A percentile compares a stretch with the other conserved stretches of the same genome.
phyloP scores from a whole-genome alignment of 2,888 invertebrate genomes.

The Oscheius sp. region DNA sequence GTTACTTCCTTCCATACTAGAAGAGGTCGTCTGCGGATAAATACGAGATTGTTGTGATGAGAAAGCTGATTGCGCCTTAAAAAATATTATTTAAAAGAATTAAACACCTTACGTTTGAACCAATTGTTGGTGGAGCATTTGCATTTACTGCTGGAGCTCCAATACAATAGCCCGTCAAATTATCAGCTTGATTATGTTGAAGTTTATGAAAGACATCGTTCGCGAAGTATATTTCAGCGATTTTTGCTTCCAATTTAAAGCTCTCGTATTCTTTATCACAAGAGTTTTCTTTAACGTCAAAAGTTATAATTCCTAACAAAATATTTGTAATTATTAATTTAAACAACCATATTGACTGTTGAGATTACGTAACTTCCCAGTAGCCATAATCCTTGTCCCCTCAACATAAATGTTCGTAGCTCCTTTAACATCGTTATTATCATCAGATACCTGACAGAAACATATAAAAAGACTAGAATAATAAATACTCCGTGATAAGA shows the following conservation, averaged over 20 bases:
- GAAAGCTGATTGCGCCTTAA: background rate
- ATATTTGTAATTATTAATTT: too few species aligned
- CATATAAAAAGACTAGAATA: background rate
- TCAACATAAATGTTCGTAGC: slow-evolving; percentile 5
- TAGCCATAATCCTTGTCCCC: slow-evolving; percentile 20
- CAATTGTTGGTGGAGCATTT: background rate
- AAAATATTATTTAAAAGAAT: background rate
- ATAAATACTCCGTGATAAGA: background rate
- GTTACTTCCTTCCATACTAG: too few species aligned
- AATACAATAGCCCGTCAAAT: background rate
- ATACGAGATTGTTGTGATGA: slow-evolving; percentile 4
- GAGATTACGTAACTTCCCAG: slow-evolving; percentile 25
- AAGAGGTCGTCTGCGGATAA: background rate
- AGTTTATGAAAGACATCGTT: slow-evolving; percentile 9
- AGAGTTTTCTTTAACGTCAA: slow-evolving; percentile 7
- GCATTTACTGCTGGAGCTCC: slow-evolving; percentile 9
- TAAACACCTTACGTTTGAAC: background rate
- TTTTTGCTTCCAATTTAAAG: slow-evolving; percentile 19
- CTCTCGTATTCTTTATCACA: slow-evolving; percentile 25
- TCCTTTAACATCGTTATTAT: background rate
- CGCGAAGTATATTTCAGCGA: slow-evolving; percentile 29
- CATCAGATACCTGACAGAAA: slow-evolving; percentile 1
- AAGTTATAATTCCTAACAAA: slow-evolving; percentile 25
- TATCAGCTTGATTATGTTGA: background rate
- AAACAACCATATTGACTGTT: slow-evolving; percentile 8